Base-by-base conservation (phyloP, 2,113 vertebrate species). In the Coreoperca whiteheadi region DNA sequence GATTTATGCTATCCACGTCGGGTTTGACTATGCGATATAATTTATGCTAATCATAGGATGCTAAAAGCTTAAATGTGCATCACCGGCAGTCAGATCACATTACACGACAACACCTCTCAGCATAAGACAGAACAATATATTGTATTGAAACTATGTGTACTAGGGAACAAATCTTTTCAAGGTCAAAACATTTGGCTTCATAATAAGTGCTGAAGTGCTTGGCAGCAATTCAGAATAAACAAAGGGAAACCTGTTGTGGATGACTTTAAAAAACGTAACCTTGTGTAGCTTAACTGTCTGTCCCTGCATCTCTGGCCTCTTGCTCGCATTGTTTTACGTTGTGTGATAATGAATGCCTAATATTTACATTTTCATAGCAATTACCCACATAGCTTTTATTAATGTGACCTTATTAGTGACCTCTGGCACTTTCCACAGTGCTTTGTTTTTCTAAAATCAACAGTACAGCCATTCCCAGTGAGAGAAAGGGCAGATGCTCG, bases 1-100 rank as follows among this genome's bases (percentile, higher is more conserved):
- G 81, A 92, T 90, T 87, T 81, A 88, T 89, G 88, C 79, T n/a
- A n/a, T 77, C 74, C 79, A 74, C 60, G 63, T 50, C 53, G 25
- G 54, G 71, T 77, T 53, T 69, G 72, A 74, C 79, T 82, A 34
- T 63, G 78, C 28, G 0, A 32, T 71, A 75, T 71, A 86, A 85
- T 89, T 80, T 76, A 89, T 82, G 85, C 67, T 88, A 87, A 88
- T 90, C 61, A 67, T 15, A 14, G 57, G 75, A 86, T 66, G 81
- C 85, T 84, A 74, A 82, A 88, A 85, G 86, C 87, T 65, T 71
- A 70, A 79, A 69, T 37, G 76, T 81, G 69, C 63, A 66, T 67
- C 74, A 77, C 71, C 57, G 41, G 60, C 59, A 81, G 64, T 74
- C 68, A 30, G 79, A 70, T 88, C 60, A 37, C 56, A 82, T 90